Percentiles rank a stretch among this genome's conserved stretches.
phyloP scores from a whole-genome alignment of 2,113 vertebrate species.

The Saimiri boliviensis region DNA sequence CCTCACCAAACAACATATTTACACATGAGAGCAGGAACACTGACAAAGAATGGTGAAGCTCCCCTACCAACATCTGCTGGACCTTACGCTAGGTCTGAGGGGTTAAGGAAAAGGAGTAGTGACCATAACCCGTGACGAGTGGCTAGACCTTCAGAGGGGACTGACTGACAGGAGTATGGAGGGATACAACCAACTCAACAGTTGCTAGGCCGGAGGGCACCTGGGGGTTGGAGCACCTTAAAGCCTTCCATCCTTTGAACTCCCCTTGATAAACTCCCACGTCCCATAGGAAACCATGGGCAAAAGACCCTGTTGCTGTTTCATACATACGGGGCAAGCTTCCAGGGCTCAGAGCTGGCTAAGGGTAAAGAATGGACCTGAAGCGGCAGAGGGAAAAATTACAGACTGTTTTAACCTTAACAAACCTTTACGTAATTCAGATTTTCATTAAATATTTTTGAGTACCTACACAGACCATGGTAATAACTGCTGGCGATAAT shows the following conservation, averaged over 20 bases:
- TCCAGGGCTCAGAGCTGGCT: not conserved
- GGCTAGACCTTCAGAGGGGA: not conserved
- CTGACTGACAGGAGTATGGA: not conserved
- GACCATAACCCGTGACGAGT: not conserved
- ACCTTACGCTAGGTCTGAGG: not conserved
- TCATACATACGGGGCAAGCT: not conserved
- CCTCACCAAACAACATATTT: not conserved
- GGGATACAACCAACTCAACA: not conserved
- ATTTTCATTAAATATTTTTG: slow-evolving; percentile 4
- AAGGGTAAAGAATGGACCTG: not conserved
- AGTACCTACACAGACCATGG: not conserved
- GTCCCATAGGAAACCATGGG: not conserved
- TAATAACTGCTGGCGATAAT: not conserved
- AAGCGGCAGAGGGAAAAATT: not conserved
- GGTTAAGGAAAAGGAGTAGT: not conserved
- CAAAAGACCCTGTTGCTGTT: not conserved
- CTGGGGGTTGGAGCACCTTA: not conserved
- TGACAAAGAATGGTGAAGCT: not conserved
- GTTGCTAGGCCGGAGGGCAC: not conserved
- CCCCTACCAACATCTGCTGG: not conserved
- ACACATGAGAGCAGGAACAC: not conserved
- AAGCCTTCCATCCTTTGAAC: not conserved
- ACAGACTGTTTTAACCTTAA: not conserved
- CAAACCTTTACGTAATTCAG: not conserved
- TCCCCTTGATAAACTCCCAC: not conserved